These are phyloP conservation scores for Pygoscelis antarcticus DNA, from an alignment of 2,113 vertebrate genomes.

Conservation along the genomic window DNA sequence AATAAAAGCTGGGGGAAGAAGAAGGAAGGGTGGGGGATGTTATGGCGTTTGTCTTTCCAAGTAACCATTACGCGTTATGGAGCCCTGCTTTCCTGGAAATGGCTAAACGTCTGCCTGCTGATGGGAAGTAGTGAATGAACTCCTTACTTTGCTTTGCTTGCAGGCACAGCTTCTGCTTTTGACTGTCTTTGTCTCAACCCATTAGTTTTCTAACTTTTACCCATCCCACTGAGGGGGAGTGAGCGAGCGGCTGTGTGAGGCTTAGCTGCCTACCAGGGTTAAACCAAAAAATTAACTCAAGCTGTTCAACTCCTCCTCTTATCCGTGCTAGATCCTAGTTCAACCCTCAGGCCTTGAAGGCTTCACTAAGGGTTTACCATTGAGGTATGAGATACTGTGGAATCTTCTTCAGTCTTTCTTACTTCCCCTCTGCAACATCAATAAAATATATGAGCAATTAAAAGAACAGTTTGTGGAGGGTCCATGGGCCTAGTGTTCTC, in stretches of 20 bases:
- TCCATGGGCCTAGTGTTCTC: not conserved
- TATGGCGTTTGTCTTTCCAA: not conserved
- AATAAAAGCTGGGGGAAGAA: not conserved
- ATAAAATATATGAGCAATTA: not conserved
- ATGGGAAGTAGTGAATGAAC: not conserved
- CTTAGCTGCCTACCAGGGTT: not conserved
- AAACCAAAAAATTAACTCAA: not conserved
- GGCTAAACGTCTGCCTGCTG: not conserved
- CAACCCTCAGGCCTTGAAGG: not conserved
- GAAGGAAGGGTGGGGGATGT: not conserved
- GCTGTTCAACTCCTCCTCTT: not conserved
- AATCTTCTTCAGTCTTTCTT: not conserved
- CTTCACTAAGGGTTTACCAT: not conserved
- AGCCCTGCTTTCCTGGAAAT: not conserved
- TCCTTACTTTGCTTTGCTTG: not conserved
- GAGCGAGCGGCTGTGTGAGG: fast-evolving
- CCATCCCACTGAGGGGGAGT: not conserved
- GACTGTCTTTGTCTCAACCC: not conserved
- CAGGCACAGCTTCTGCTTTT: not conserved
- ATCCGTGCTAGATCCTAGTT: not conserved
- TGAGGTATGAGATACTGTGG: not conserved
- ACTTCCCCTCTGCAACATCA: not conserved
- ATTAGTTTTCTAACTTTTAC: not conserved
- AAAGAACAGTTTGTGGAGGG: not conserved
- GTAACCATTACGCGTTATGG: fast-evolving